Conservation (phyloP, 2,888 invertebrate genomes). For the Gymnocheta viridis region DNA sequence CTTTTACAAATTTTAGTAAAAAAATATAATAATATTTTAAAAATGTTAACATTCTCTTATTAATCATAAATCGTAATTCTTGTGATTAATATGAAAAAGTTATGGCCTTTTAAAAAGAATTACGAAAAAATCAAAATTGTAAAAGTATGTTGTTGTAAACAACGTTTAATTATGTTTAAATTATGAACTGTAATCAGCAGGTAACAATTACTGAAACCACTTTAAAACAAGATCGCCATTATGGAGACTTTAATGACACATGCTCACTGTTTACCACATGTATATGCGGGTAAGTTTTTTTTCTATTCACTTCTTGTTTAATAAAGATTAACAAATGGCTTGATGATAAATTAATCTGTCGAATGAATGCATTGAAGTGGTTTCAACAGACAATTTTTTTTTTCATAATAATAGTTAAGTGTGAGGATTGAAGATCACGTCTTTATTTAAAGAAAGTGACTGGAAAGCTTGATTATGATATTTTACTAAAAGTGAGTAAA, state of each 20-base stretch:
- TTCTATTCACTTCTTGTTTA: slow-evolving; percentile 9
- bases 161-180: slow-evolving; percentile 34
- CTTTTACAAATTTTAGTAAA: background rate
- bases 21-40: background rate
- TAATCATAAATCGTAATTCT: background rate
- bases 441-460: background rate
- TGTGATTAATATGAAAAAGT: background rate
- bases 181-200: slow-evolving; percentile 43
- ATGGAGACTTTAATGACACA: slow-evolving; percentile 47
- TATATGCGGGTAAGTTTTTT: slow-evolving; percentile 33
- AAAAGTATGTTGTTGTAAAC: slow-evolving; percentile 24
- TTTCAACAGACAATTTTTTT: background rate
- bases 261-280: background rate
- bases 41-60: background rate
- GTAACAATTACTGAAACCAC: slow-evolving; percentile 59
- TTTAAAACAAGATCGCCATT: slow-evolving; percentile 41
- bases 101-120: background rate
- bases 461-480: too few species aligned
- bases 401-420: background rate
- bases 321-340: slow-evolving; percentile 23
- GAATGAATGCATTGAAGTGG: slow-evolving; percentile 15
- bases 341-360: slow-evolving; percentile 7
- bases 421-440: background rate
- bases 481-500: too few species aligned
- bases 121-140: background rate